phyloP scores from a whole-genome alignment of 2,113 vertebrate species.

The Trachemys scripta region DNA sequence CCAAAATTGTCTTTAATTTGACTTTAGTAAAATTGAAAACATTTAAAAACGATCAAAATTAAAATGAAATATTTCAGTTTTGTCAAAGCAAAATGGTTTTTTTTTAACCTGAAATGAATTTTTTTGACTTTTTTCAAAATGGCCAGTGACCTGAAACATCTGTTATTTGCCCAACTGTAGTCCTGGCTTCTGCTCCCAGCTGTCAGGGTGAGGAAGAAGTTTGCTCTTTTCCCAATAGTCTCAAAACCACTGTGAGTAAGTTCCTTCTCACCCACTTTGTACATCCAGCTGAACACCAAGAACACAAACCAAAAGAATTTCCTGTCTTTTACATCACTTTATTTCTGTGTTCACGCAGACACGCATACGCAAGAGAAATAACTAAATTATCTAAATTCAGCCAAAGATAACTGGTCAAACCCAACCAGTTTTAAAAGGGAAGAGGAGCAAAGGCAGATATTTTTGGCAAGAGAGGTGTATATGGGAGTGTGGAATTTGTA shows the following conservation, averaged over 20 bases:
- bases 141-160: background rate
- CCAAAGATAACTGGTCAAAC: background rate
- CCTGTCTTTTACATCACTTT: background rate
- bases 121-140: background rate
- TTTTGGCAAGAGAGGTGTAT: background rate
- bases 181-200: constrained; percentile 2
- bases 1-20: background rate
- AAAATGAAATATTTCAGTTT: background rate
- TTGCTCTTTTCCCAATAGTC: constrained; percentile 31
- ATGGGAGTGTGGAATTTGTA: accelerated
- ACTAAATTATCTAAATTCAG: background rate
- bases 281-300: background rate
- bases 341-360: background rate
- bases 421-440: background rate
- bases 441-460: background rate
- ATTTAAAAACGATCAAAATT: background rate
- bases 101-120: background rate
- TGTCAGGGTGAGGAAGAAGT: constrained; percentile 15
- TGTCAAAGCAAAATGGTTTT: background rate
- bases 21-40: background rate
- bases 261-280: constrained; percentile 59
- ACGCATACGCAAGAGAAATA: background rate
- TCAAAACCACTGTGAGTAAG: constrained; percentile 45
- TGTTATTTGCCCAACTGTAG: background rate
- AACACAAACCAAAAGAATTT: constrained; percentile 55